Base-by-base conservation (phyloP, 2,888 invertebrate genomes). In the Drosophila lutescens region DNA sequence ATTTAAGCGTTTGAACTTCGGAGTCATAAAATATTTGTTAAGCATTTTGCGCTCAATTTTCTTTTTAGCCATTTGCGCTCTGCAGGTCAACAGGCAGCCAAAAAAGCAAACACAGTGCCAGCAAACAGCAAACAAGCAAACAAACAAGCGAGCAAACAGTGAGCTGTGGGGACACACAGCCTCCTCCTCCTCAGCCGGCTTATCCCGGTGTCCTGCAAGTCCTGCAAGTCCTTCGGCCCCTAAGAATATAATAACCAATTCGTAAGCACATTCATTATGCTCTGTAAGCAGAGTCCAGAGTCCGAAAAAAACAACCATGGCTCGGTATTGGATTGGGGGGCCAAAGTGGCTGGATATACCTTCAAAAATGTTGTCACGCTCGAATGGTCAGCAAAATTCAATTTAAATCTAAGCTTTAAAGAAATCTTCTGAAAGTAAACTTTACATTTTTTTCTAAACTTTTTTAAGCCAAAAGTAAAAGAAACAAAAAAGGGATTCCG, bases 21-120 rank as follows among this genome's bases (percentile, higher is more conserved):
- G 46, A 82, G 86, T 79, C 88, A 83, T 83, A 85, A 83, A 83
- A 83, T 83, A 83, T 83, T 83, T 88, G 83, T 88, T 83, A 88
- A 83, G 74, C 83, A 88, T 88, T 88, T 83, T 83, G 88, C 78
- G 88, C 82, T 83, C 83, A 79, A 82, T 78, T 87, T 74, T 79
- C 77, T 73, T 86, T 75, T 81, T 74, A 73, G 78, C 76, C 79
- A 78, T 80, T 82, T 80, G 84, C 70, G 72, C 86, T 41, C 46
- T 71, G 79, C 76, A 84, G 82, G 82, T 77, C 82, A 71, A 83
- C 80, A 72, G 74, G 79, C 80, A 77, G 50, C 58, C 69, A 79
- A 63, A 51, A 44, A 34, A 67, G 59, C 76, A 78, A 84, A 70
- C 71, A 70, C 50, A 47, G 15, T 26, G 46, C 54, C 43, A 63